Evolutionary conservation across 2,888 invertebrate genomes (phyloP), one percentile per base, ranked within the genome.

Genomic region (Hirtodrosophila cameraria): DNA sequence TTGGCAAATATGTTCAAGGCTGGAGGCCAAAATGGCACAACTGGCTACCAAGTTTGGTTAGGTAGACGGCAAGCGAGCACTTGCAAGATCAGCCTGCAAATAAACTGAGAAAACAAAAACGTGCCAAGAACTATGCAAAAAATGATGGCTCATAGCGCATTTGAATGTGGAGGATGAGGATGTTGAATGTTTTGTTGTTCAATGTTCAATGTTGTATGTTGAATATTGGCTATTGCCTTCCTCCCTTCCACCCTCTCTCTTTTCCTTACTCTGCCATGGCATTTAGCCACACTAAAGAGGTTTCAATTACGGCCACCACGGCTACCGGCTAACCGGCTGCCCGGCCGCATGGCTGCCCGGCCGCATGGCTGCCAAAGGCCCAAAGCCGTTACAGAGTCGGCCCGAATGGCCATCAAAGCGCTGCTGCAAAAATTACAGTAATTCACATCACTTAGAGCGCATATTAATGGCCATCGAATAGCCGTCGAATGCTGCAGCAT

Each of bases 361-460:
- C 75, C 57, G 62, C 79, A 58, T 5, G 58, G 62, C 73, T 45
- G 58, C 76, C 61, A 73, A 72, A 73, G 62, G 67, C 52, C 72
- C 59, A 70, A 36, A 73, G 49, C 53, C 60, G 48, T 72, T 54
- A 48, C 55, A 27, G 35, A 35, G 72, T 48, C 49, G 58, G 39
- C 43, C 72, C 42, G 54, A 48, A 48, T 48, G 59, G 69, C 71
- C 78, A 86, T 79, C 87, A 85, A 83, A 81, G 75, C 59, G 58
- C 69, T 71, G 75, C 66, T 58, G 65, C 70, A 63, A 70, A 88
- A 88, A 88, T 88, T 87, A 89, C 89, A 65, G 89, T 88, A 89
- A 89, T 89, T 89, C 88, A 81, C 88, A 81, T 80, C 87, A 86
- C 88, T 89, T 88, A 84, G 86, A 88, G 86, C 82, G 87, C 76